Conservation (phyloP, 2,797 vertebrate genomes). For the Channa striata region DNA sequence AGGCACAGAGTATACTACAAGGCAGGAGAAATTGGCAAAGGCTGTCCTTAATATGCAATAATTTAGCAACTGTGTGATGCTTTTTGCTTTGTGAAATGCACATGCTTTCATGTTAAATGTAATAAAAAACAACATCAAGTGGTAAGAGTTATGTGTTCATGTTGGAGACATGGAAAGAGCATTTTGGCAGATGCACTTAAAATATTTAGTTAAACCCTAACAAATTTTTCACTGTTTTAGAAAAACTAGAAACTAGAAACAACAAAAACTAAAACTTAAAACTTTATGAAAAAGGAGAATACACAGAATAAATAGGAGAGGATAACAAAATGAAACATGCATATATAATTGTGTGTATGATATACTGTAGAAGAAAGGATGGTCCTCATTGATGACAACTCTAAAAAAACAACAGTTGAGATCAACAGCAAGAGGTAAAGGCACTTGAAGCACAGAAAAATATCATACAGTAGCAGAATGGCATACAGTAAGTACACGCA, state of each 20-base stretch:
- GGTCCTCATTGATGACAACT: not conserved
- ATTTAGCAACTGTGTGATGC: not conserved
- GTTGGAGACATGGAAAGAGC: too few relatives aligned
- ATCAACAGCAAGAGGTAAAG: conserved; percentile 1
- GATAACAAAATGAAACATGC: conserved; percentile 42
- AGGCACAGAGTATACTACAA: conserved; percentile 47
- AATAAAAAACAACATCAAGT: conserved; percentile 5
- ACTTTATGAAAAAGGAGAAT: conserved; percentile 15
- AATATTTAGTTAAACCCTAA: not conserved
- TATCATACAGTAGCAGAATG: not conserved
- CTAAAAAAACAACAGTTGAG: not conserved
- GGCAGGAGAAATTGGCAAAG: conserved; percentile 47
- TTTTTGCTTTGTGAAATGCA: conserved; percentile 14
- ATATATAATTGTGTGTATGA: conserved; percentile 18
- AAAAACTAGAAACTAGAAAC: conserved; percentile 7
- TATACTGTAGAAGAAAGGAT: not conserved
- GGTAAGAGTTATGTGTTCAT: too few relatives aligned
- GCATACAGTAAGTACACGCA: not conserved
- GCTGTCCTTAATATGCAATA: conserved; percentile 52
- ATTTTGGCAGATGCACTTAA: not conserved
- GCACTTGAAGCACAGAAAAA: not conserved
- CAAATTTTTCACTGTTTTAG: conserved; percentile 5
- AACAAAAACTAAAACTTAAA: conserved; percentile 21
- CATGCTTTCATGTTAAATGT: not conserved
- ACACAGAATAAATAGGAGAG: conserved; percentile 31